phyloP scores from a whole-genome alignment of 1,140 invertebrate species.

The Polypedilum vanderplanki region DNA sequence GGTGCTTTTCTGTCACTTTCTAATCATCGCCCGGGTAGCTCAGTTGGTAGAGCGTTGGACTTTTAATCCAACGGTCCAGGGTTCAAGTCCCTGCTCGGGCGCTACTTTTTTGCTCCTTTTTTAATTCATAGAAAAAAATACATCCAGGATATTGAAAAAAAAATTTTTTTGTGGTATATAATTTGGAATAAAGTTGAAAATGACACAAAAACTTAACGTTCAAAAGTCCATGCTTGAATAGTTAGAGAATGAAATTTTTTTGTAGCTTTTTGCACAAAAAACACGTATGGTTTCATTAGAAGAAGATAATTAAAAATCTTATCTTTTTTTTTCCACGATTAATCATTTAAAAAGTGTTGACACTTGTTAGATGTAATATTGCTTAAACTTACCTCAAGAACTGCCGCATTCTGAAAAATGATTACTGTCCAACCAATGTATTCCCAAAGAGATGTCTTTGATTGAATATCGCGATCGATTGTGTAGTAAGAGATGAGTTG shows the following conservation, averaged over 20 bases:
- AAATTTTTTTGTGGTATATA: too few species aligned
- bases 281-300: too few species aligned
- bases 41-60: slow-evolving; percentile 72
- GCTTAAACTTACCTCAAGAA: slow-evolving; percentile 63
- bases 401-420: slow-evolving; percentile 84
- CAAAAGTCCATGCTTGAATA: too few species aligned
- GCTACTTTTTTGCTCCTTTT: slow-evolving; percentile 39
- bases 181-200: too few species aligned
- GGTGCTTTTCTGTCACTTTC: not conserved
- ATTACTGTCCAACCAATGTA: slow-evolving; percentile 60
- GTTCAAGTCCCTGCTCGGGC: slow-evolving; percentile 74
- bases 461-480: slow-evolving; percentile 38
- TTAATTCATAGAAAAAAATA: not conserved
- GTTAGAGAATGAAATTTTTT: too few species aligned
- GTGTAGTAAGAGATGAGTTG: slow-evolving; percentile 53
- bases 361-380: not conserved
- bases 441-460: slow-evolving; percentile 55
- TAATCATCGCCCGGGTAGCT: slow-evolving; percentile 60
- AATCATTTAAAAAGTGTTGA: not conserved
- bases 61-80: slow-evolving; percentile 72
- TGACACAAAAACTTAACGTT: too few species aligned
- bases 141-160: too few species aligned
- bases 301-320: too few species aligned
- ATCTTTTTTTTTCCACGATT: not conserved
- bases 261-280: too few species aligned